Evolutionary conservation across 2,797 vertebrate genomes (phyloP), one percentile per base, ranked within the genome.

Genomic region (Scolopax bukidnonensis): DNA sequence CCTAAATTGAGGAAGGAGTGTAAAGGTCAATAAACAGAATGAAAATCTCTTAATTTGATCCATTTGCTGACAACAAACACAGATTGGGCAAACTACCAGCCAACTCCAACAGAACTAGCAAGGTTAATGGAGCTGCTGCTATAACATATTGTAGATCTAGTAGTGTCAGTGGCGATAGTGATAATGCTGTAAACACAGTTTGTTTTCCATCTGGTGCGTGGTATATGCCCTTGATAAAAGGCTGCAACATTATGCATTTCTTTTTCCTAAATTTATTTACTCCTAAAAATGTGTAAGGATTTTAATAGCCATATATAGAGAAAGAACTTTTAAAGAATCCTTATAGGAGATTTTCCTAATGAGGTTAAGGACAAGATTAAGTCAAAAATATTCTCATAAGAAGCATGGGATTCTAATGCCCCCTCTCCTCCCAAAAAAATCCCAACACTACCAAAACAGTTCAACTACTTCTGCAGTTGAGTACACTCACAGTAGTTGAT

Each of bases 41-140:
- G 70, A 92, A 95, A 96, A 84, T 94, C 87, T 90, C 74, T 84
- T 95, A 94, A 97, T 95, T 93, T 53, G 64, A 95, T 96, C 92
- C 91, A 93, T 95, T 97, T 96, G 64, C 85, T 96, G 87, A 97
- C 94, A 94, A 96, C 92, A 97, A 96, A 95, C 93, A 96, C 89
- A 94, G 95, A 92, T 60, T 96, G 94, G 96, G 92, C 96, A 96
- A 94, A 93, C 91, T 90, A 95, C 79, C 84, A 97, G 91, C 60
- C 93, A 97, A 84, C 81, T 95, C 94, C 85, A 96, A 95, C 87
- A 93, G 94, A 95, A 96, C 74, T 95, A 97, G 94, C 94, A 97
- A 96, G 96, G 95, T 96, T 96, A 96, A 96, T 94, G 89, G 94
- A 96, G 85, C 96, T 96, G 94, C 93, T 96, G 96, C 91, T 94